Conservation (phyloP, 2,113 vertebrate species). For the Thinocorus orbignyianus region DNA sequence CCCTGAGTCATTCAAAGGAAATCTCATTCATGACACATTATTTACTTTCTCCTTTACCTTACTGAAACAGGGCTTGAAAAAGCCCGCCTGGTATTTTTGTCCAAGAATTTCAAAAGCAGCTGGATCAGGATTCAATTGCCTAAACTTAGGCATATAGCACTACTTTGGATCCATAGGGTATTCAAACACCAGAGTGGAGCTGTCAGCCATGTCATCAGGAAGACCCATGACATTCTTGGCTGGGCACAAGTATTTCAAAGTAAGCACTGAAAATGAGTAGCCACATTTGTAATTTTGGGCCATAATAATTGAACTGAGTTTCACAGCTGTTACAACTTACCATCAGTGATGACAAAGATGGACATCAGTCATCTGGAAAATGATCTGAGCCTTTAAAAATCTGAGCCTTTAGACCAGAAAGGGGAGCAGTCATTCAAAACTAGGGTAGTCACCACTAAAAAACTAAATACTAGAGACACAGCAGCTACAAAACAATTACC, state of each 20-base stretch:
- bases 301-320: neutral
- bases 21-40: neutral
- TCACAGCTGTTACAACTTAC: neutral
- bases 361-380: neutral
- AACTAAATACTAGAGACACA: neutral
- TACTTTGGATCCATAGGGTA: neutral
- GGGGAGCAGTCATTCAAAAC: neutral
- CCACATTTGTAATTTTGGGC: neutral
- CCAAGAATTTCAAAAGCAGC: slow-evolving; percentile 13
- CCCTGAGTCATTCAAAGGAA: neutral
- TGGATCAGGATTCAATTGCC: neutral
- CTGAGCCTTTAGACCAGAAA: neutral
- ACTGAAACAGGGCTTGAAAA: neutral
- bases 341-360: neutral
- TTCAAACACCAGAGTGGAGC: neutral
- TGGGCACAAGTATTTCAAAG: neutral
- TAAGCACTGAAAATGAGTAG: neutral
- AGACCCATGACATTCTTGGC: neutral
- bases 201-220: neutral
- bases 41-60: slow-evolving; percentile 1
- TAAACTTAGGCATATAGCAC: neutral
- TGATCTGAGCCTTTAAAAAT: neutral
- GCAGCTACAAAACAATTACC: neutral
- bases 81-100: neutral
- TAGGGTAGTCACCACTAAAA: neutral